Evolutionary conservation across 2,888 invertebrate genomes (phyloP).

Genomic region (Iselma pallidipennis): DNA sequence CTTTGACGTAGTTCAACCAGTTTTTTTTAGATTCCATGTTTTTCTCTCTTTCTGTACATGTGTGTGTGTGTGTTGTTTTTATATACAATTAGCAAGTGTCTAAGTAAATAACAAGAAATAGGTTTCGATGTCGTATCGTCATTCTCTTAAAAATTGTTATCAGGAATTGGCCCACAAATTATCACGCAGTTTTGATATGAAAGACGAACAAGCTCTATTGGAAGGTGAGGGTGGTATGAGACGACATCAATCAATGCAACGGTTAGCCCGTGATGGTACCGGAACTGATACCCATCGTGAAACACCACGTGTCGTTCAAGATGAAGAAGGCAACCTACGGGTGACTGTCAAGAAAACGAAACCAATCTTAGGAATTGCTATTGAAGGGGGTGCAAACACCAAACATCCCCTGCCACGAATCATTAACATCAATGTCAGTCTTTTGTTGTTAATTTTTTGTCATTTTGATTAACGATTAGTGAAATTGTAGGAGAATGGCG

Average conservation of each 20-base stretch:
- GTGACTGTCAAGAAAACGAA: conserved; percentile 92
- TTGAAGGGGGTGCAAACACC: conserved; percentile 96
- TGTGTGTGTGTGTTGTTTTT: too few relatives aligned
- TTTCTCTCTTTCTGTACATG: too few relatives aligned
- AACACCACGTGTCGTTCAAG: conserved; percentile 73
- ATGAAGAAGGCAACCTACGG: conserved; percentile 86
- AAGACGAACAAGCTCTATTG: conserved; percentile 77
- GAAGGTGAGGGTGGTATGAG: conserved; percentile 67
- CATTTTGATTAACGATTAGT: conserved; percentile 3
- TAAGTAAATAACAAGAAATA: too few relatives aligned
- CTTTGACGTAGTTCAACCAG: neutral
- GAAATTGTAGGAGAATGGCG: conserved; percentile 81
- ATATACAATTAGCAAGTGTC: too few relatives aligned
- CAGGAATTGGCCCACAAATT: conserved; percentile 86
- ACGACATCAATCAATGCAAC: conserved; percentile 78
- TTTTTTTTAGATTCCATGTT: neutral
- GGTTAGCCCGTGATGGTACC: conserved; percentile 65
- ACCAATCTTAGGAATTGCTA: conserved; percentile 93
- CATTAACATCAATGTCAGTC: conserved; percentile 92
- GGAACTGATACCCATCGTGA: conserved; percentile 53
- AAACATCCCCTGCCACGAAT: conserved; percentile 93
- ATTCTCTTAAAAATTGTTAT: conserved; percentile 37
- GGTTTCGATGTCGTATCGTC: too few relatives aligned
- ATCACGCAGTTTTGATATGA: conserved; percentile 87
- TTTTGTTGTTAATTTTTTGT: conserved; percentile 6